Conservation (phyloP, 2,888 invertebrate genomes). For the Agrochola litura region DNA sequence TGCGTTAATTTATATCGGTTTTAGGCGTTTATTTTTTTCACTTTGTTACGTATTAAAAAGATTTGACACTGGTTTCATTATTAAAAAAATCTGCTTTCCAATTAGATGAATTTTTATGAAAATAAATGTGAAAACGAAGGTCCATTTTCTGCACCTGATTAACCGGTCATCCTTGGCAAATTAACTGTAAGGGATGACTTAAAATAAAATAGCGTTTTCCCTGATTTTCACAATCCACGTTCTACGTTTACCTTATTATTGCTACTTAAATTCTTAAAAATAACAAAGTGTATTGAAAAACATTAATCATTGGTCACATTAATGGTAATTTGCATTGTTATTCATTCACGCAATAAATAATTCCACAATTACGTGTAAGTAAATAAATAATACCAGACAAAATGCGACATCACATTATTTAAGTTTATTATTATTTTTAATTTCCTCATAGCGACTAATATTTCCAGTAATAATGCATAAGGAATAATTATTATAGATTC, state of each 20-base stretch:
- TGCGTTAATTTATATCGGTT: constrained; percentile 45
- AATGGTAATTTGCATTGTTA: constrained; percentile 2
- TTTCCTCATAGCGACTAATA: constrained; percentile 42
- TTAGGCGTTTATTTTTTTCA: constrained; percentile 17
- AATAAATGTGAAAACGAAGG: background rate
- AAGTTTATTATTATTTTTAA: no score
- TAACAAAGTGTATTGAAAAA: background rate
- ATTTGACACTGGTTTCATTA: background rate
- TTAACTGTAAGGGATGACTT: background rate
- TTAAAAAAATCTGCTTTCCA: background rate
- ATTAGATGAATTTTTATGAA: background rate
- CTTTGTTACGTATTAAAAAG: constrained; percentile 20
- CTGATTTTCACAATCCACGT: background rate
- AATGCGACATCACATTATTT: constrained; percentile 30
- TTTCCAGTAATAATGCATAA: background rate
- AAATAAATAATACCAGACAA: constrained; percentile 16
- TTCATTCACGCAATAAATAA: constrained; percentile 29
- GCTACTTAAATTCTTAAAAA: constrained; percentile 12
- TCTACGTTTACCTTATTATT: background rate
- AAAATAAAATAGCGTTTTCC: constrained; percentile 26
- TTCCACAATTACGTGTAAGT: constrained; percentile 26
- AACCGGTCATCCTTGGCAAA: background rate
- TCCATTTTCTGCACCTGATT: background rate
- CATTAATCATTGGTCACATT: background rate
- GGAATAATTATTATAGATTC: constrained; percentile 17